Evolutionary conservation across 92 coral and sea anemone genomes (phyloP), one percentile per base, ranked within the genome.

Genomic region (Epizoanthus stellaris): DNA sequence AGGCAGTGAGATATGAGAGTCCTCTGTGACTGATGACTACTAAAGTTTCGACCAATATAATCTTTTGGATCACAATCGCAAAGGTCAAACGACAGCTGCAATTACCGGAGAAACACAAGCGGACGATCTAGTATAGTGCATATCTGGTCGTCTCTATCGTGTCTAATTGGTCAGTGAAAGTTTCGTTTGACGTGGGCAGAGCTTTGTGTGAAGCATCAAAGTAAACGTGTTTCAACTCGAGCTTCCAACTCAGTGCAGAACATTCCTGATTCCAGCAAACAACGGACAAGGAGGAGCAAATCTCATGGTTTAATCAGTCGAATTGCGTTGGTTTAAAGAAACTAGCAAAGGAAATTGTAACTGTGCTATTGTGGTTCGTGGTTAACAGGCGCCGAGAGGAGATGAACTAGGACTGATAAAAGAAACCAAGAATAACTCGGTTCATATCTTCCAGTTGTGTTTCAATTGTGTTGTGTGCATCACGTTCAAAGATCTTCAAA

Each of bases 111-210:
- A 43, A 76, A 36, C 56, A 38, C 64, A 52, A 15, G 36, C 12
- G 10, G 20, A 15, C 53, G 38, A 56, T 54, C 40, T 34, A 25
- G 36, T 30, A 30, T 30, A 30, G 67, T 4, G 21, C 23, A 59
- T 76, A 76, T 58, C 81, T 76, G 81, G 59, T 76, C 67, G 40
- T 57, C 34, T 65, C n/a, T 67, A 5, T 64, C 39, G 73, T 68
- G 73, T 14, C 4, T 3, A 68, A 68, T 68, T 68, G 42, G 52
- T n/a, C 52, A 38, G 30, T 64, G 49, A 14, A 15, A 68, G 23
- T 19, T 68, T 14, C 73, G 36, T 68, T 40, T 38, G 73, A 68
- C 52, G 73, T 38, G 12, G 8, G 49, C 39, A 9, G 16, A 67
- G 14, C 73, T 9, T 68, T 23, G 73, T 39, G 39, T 38, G 14